phyloP scores from a whole-genome alignment of 2,797 vertebrate species.

The Synanceia verrucosa region DNA sequence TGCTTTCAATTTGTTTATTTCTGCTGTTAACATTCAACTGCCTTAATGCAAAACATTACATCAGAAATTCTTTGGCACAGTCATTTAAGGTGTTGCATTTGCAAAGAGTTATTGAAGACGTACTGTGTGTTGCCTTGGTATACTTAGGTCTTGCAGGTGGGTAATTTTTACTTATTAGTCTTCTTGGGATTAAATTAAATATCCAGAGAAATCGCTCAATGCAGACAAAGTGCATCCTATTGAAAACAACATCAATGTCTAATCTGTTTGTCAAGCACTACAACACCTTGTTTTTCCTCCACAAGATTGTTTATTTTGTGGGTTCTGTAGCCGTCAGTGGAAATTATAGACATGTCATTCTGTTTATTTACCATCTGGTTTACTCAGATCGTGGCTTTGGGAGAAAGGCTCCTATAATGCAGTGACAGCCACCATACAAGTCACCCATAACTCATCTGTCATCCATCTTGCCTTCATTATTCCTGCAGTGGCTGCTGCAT shows the following conservation, averaged over 20 bases:
- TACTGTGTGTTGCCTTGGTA: not conserved
- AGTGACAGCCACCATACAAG: constrained; percentile 30
- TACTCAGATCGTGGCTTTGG: constrained; percentile 8
- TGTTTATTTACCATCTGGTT: constrained; percentile 14
- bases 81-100: constrained; percentile 35
- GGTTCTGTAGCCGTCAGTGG: not conserved
- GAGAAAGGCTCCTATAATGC: constrained; percentile 10
- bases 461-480: constrained; percentile 44
- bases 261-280: not conserved
- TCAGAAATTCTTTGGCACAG: not conserved
- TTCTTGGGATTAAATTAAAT: too few species aligned
- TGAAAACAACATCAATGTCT: not conserved
- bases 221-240: not conserved
- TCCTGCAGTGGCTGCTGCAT: constrained; percentile 3
- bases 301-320: constrained; percentile 23
- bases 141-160: not conserved
- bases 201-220: not conserved
- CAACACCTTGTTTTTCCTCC: not conserved
- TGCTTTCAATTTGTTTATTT: not conserved
- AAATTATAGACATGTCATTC: constrained; percentile 17
- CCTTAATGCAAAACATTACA: constrained; percentile 30
- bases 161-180: too few species aligned
- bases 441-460: constrained; percentile 39
- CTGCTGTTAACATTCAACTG: constrained; percentile 7
- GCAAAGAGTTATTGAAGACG: constrained; percentile 5